Conservation (phyloP, 2,113 vertebrate genomes). For the Lophius piscatorius region DNA sequence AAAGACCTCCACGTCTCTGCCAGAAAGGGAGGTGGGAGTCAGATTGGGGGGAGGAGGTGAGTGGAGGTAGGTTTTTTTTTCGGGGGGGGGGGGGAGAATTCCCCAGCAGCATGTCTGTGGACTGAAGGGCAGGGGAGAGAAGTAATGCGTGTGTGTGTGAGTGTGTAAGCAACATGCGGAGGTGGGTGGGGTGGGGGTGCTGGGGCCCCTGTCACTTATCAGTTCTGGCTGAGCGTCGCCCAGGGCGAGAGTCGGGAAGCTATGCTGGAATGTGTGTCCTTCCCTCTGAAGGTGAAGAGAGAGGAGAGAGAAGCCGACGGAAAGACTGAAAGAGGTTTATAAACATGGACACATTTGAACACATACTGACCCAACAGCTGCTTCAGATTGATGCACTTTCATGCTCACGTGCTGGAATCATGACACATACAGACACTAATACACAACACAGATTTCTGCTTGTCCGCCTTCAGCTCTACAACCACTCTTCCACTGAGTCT, state of each 20-base stretch:
- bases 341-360: conserved; percentile 38
- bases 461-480: not conserved
- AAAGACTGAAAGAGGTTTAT: conserved; percentile 39
- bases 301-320: conserved; percentile 58
- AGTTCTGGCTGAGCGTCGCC: conserved; percentile 83
- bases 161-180: conserved; percentile 11
- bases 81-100: conserved; percentile 79
- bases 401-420: conserved; percentile 36
- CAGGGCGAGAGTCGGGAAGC: conserved; percentile 81
- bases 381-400: conserved; percentile 41
- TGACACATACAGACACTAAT: conserved; percentile 2
- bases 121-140: conserved; percentile 70
- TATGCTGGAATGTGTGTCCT: conserved; percentile 82
- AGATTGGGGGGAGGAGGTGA: conserved; percentile 24
- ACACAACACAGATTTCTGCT: conserved; percentile 3
- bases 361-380: conserved; percentile 28
- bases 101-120: conserved; percentile 77
- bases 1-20: conserved; percentile 71
- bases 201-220: conserved; percentile 85
- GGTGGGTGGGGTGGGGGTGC: conserved; percentile 50
- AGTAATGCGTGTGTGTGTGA: conserved; percentile 39
- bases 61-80: not conserved
- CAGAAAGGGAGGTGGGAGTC: conserved; percentile 10
- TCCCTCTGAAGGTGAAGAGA: conserved; percentile 83
- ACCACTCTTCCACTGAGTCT: not conserved